phyloP scores from a whole-genome alignment of 2,888 invertebrate genomes.

The Xanthorhoe designata region DNA sequence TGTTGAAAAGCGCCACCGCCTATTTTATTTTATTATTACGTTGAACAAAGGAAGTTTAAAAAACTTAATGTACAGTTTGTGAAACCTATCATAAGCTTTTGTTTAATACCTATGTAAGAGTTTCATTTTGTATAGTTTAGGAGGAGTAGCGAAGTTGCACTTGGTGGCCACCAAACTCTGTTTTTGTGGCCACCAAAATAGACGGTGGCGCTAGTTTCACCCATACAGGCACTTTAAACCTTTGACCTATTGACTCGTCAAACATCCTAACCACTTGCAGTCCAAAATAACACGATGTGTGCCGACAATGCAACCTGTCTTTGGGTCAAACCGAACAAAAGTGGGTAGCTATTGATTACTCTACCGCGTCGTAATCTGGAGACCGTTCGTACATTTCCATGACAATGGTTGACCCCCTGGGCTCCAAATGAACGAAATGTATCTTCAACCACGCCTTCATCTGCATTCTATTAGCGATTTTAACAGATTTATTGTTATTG shows the following conservation, averaged over 20 bases:
- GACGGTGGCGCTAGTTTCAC: too few relatives aligned
- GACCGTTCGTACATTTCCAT: slow-evolving; percentile 61
- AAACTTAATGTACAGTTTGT: too few relatives aligned
- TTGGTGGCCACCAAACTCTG: too few relatives aligned
- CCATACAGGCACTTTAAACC: too few relatives aligned
- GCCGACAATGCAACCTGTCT: slow-evolving; percentile 66
- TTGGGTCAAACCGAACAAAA: slow-evolving; percentile 70
- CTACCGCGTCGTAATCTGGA: slow-evolving; percentile 62
- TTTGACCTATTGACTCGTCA: slow-evolving; percentile 40
- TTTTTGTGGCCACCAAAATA: too few relatives aligned
- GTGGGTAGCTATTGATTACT: slow-evolving; percentile 61
- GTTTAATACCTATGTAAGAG: too few relatives aligned
- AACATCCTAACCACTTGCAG: slow-evolving; percentile 49
- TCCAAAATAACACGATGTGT: slow-evolving; percentile 5
- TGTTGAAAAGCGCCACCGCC: too few relatives aligned
- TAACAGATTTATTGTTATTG: slow-evolving; percentile 53
- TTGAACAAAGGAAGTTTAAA: too few relatives aligned
- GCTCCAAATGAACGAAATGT: slow-evolving; percentile 60
- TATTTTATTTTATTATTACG: too few relatives aligned
- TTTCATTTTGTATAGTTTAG: too few relatives aligned
- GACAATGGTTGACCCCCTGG: slow-evolving; percentile 71
- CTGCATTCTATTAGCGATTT: slow-evolving; percentile 56
- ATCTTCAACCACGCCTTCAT: slow-evolving; percentile 59
- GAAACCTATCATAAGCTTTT: too few relatives aligned
- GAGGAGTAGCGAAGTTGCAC: too few relatives aligned